Evolutionary conservation across 2,888 invertebrate species (phyloP).

Genomic region (Drosophila histrio): DNA sequence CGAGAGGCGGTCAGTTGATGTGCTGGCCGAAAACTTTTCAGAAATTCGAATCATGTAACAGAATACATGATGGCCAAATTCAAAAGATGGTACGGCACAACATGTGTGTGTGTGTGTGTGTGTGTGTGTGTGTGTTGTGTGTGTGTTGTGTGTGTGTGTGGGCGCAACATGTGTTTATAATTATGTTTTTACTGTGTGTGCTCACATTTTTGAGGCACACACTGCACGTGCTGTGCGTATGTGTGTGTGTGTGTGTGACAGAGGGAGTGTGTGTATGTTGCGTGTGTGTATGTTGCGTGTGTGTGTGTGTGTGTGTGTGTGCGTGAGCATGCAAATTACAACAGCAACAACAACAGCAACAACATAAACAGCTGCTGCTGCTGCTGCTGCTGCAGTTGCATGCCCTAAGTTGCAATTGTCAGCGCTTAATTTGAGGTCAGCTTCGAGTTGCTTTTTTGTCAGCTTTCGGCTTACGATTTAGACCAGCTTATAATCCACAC

Average conservation of each 20-base stretch:
- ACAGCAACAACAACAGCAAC: conserved; percentile 17
- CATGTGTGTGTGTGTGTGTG: neutral
- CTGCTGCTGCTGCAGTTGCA: conserved; percentile 26
- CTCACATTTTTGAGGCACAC: conserved; percentile 42
- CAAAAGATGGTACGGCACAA: conserved; percentile 36
- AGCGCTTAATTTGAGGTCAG: conserved; percentile 70
- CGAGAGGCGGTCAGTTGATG: conserved; percentile 34
- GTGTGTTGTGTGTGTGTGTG: conserved; percentile 27
- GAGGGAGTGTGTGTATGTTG: no score
- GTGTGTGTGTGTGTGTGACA: conserved; percentile 27
- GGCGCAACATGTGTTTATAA: conserved; percentile 77
- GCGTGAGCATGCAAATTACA: conserved; percentile 60
- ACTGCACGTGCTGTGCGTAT: conserved; percentile 16
- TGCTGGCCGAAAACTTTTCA: conserved; percentile 57
- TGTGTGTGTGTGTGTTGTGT: conserved; percentile 15
- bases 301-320: conserved; percentile 6
- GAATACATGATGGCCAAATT: conserved; percentile 68
- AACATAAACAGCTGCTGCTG: conserved; percentile 24
- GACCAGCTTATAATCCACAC: neutral
- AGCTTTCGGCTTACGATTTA: neutral
- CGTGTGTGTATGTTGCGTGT: conserved; percentile 22
- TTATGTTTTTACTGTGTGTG: conserved; percentile 69
- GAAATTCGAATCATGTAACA: conserved; percentile 81
- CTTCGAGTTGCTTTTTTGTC: conserved; percentile 4
- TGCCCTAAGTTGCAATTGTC: conserved; percentile 65